These are phyloP conservation scores for Drosophila mulleri DNA, from an alignment of 2,888 invertebrate species.

Conservation along the genomic window DNA sequence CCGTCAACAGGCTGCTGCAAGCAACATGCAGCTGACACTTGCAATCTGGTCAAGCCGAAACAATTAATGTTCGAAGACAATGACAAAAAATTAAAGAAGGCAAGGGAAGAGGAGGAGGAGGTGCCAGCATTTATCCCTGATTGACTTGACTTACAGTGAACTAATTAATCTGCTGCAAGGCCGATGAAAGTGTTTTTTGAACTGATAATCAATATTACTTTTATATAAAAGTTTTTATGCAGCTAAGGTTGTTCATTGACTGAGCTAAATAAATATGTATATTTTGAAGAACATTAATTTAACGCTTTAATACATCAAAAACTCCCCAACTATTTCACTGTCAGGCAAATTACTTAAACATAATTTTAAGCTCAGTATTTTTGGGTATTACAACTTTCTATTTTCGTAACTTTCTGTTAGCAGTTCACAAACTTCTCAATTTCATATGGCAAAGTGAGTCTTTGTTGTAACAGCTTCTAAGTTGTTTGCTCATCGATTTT, in stretches of 20 bases:
- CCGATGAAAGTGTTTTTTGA: neutral
- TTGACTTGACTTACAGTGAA: neutral
- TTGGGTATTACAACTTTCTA: neutral
- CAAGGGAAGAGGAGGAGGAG: neutral
- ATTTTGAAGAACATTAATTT: neutral
- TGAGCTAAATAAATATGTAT: too few species aligned
- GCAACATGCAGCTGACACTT: conserved; percentile 40
- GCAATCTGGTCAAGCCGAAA: conserved; percentile 45
- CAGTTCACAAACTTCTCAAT: neutral
- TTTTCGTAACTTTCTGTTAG: neutral
- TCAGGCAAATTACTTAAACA: too few species aligned
- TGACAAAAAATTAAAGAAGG: neutral
- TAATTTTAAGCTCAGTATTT: neutral
- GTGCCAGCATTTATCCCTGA: neutral
- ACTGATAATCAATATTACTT: neutral
- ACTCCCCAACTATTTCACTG: too few species aligned
- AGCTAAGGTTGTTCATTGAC: too few species aligned
- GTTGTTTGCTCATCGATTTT: neutral
- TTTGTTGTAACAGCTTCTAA: neutral
- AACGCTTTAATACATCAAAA: too few species aligned
- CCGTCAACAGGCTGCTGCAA: conserved; percentile 6
- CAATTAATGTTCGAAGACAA: conserved; percentile 43
- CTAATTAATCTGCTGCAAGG: neutral
- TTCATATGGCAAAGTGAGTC: neutral
- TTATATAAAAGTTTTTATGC: neutral